These are phyloP conservation scores for Athripsodes cinereus DNA, from an alignment of 2,888 invertebrate species.

Conservation along the genomic window DNA sequence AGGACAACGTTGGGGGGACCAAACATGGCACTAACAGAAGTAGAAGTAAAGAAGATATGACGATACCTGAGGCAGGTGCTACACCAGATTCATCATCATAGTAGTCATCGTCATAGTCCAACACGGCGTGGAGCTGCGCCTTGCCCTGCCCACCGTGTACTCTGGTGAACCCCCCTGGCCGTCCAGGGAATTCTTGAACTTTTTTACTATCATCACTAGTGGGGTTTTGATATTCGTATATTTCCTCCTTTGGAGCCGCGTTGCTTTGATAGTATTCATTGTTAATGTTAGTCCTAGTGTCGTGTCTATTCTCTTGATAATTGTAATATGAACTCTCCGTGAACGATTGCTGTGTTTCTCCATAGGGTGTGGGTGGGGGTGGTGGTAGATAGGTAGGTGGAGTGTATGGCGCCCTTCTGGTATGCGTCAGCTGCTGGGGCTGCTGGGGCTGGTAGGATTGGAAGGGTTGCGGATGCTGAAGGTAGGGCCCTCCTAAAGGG, in stretches of 20 bases:
- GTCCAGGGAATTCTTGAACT: slow-evolving; percentile 39
- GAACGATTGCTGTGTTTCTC: not conserved
- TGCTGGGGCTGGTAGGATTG: slow-evolving; percentile 30
- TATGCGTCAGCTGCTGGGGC: slow-evolving; percentile 28
- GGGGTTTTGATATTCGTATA: slow-evolving; percentile 24
- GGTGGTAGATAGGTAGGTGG: slow-evolving; percentile 25
- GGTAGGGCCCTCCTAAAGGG: slow-evolving; percentile 39
- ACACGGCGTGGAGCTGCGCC: slow-evolving; percentile 64
- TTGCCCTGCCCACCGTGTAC: slow-evolving; percentile 54
- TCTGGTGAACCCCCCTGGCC: slow-evolving; percentile 60
- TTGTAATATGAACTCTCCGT: slow-evolving; percentile 8
- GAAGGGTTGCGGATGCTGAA: slow-evolving; percentile 31
- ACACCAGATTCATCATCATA: slow-evolving; percentile 48
- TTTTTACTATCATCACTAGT: slow-evolving; percentile 8
- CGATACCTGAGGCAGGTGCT: slow-evolving; percentile 15
- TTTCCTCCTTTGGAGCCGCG: slow-evolving; percentile 15
- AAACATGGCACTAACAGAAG: too few species aligned
- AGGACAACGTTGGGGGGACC: too few species aligned
- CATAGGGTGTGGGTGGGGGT: slow-evolving; percentile 5
- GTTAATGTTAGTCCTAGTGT: slow-evolving; percentile 10
- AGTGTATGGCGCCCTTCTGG: slow-evolving; percentile 19
- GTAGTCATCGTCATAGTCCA: slow-evolving; percentile 63
- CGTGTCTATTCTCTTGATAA: slow-evolving; percentile 10
- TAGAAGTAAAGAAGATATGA: too few species aligned
- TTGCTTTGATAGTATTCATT: slow-evolving; percentile 14